Evolutionary conservation across 1,140 invertebrate species (phyloP).

Genomic region (Ridgeia piscesae): DNA sequence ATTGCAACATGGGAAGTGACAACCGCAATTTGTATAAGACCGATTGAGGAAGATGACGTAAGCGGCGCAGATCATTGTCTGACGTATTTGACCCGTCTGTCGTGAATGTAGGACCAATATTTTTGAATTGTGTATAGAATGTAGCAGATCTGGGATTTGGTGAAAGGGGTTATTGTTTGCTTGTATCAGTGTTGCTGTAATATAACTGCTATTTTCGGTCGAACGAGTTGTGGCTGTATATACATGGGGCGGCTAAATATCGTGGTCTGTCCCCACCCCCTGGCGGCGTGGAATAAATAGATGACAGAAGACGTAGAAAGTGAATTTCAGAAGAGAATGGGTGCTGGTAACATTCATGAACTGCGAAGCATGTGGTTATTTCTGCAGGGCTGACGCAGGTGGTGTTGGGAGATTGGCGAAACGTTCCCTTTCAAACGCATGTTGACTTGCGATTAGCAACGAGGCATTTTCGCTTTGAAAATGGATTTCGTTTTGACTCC

Average conservation of each 20-base stretch:
- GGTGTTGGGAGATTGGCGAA: background rate
- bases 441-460: background rate
- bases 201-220: background rate
- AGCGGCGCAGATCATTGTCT: background rate
- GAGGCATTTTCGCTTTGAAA: background rate
- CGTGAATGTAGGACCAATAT: background rate
- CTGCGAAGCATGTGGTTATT: background rate
- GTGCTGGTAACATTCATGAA: background rate
- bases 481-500: background rate
- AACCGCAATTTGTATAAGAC: background rate
- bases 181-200: background rate
- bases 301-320: background rate
- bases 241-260: background rate
- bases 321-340: background rate
- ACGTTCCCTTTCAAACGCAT: background rate
- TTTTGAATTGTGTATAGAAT: no score
- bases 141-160: no score
- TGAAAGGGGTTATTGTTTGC: background rate
- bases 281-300: background rate
- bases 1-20: background rate
- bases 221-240: background rate
- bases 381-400: background rate
- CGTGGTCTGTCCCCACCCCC: background rate
- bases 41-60: background rate
- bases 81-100: background rate